phyloP scores from a whole-genome alignment of 2,888 invertebrate species.

The Dynastes hyllus region DNA sequence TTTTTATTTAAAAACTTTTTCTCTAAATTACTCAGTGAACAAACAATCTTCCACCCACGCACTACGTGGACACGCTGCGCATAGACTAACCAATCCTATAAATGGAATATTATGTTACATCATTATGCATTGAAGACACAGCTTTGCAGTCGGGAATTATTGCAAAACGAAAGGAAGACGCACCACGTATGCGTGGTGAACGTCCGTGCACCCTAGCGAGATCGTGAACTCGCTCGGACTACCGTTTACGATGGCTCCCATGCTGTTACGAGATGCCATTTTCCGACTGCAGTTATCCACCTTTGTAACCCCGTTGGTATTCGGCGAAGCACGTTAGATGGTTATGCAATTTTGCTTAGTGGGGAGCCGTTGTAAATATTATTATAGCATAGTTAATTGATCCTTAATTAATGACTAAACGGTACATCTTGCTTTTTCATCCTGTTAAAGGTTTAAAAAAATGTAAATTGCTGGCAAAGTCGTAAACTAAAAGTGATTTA shows the following conservation, averaged over 20 bases:
- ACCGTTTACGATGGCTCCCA: constrained; percentile 24
- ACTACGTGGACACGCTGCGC: background rate
- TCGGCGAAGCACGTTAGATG: background rate
- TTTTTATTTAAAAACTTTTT: too few relatives aligned
- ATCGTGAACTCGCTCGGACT: constrained; percentile 19
- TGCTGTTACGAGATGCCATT: constrained; percentile 12
- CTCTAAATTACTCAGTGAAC: too few relatives aligned
- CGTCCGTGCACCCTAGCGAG: constrained; percentile 22
- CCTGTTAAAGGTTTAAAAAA: too few relatives aligned
- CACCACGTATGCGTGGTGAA: constrained; percentile 22
- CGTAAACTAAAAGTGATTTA: too few relatives aligned
- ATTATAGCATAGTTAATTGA: background rate
- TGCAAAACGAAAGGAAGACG: constrained; percentile 8
- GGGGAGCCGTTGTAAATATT: background rate
- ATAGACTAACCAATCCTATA: background rate
- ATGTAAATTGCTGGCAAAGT: too few relatives aligned
- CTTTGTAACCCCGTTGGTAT: constrained; percentile 12
- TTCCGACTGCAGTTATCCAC: constrained; percentile 13
- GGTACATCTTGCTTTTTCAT: too few relatives aligned
- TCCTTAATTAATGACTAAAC: too few relatives aligned
- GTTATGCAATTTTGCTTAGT: background rate
- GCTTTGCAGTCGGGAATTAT: background rate
- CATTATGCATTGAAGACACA: background rate
- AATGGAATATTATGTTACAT: background rate
- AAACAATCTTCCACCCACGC: too few relatives aligned